These are phyloP conservation scores for Ophioninae sp. DNA, from an alignment of 2,888 invertebrate genomes.

Conservation along the genomic window DNA sequence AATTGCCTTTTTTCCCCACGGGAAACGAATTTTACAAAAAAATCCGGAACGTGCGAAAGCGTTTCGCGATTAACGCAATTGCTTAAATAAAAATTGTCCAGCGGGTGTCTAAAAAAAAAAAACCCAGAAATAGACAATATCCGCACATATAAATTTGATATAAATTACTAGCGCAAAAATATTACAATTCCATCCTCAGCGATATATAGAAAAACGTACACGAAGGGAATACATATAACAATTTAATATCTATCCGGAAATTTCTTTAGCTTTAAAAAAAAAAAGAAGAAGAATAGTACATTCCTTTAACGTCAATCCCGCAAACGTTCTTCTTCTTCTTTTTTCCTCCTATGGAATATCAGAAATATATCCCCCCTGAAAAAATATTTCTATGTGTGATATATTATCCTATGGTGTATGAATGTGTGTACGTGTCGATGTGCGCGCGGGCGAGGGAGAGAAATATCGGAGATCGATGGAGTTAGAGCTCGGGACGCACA, in stretches of 20 bases:
- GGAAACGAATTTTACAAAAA: too few relatives aligned
- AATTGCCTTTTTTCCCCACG: too few relatives aligned
- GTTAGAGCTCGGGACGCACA: constrained; percentile 8
- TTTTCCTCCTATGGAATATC: not conserved
- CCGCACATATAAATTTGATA: too few relatives aligned
- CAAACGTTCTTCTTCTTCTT: not conserved
- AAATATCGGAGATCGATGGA: constrained; percentile 1
- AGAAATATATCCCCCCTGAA: constrained; percentile 30
- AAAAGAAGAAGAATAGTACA: not conserved
- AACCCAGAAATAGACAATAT: too few relatives aligned
- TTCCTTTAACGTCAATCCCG: not conserved
- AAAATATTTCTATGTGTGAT: constrained; percentile 53
- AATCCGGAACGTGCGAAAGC: too few relatives aligned
- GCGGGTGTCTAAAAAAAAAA: too few relatives aligned
- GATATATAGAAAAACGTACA: not conserved
- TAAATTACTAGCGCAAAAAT: not conserved
- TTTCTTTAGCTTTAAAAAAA: not conserved
- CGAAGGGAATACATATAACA: not conserved
- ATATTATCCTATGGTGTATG: constrained; percentile 31
- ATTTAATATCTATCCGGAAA: not conserved
- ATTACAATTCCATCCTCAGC: not conserved
- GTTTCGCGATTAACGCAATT: too few relatives aligned
- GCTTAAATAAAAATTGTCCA: too few relatives aligned
- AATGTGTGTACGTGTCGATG: not conserved
- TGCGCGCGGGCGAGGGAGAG: not conserved